phyloP scores from a whole-genome alignment of 2,797 vertebrate species.

The Channallabes apus region DNA sequence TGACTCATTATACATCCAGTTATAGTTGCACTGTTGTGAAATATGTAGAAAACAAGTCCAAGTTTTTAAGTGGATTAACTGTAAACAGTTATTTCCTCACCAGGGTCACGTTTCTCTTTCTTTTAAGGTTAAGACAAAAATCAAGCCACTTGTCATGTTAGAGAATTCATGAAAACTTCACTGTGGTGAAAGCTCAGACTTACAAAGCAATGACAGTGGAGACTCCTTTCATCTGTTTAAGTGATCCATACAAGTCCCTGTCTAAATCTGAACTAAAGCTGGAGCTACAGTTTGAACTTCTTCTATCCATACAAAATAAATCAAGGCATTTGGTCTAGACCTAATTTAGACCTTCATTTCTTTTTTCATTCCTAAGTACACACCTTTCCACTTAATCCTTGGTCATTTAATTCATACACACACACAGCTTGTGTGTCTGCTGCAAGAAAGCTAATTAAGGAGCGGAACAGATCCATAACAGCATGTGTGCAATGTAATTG shows the following conservation, averaged over 20 bases:
- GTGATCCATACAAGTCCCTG: not conserved
- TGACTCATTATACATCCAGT: not conserved
- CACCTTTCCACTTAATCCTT: not conserved
- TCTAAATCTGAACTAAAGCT: not conserved
- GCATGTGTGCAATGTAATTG: constrained; percentile 8
- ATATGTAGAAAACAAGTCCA: too few relatives aligned
- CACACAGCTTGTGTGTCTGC: not conserved
- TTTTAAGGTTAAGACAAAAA: not conserved
- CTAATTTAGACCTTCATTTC: not conserved
- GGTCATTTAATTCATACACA: not conserved
- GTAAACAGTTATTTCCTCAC: not conserved
- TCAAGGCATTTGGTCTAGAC: too few relatives aligned
- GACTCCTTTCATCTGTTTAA: not conserved
- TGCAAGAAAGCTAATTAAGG: not conserved
- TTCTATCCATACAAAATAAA: not conserved
- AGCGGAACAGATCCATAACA: not conserved
- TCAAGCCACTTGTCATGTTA: not conserved
- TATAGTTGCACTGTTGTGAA: not conserved
- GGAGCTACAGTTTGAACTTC: not conserved
- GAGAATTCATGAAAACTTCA: not conserved
- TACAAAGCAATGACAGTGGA: not conserved
- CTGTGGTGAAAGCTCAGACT: not conserved
- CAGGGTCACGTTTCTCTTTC: not conserved
- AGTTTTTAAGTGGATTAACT: too few relatives aligned
- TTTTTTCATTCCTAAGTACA: not conserved